These are phyloP conservation scores for Polyodon spathula DNA, from an alignment of 2,113 vertebrate species.

Conservation along the genomic window DNA sequence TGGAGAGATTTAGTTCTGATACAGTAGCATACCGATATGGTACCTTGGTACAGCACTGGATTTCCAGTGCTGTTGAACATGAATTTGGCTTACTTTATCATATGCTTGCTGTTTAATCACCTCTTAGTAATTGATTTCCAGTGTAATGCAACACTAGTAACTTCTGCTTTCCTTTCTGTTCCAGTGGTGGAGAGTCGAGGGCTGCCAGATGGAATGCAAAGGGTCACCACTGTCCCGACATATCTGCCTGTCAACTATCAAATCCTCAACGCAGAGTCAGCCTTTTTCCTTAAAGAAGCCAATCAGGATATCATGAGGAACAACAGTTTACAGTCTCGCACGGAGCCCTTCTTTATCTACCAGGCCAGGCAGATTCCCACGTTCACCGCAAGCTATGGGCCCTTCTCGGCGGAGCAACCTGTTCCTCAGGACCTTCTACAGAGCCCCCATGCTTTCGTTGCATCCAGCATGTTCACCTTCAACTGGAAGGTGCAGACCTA, in stretches of 20 bases:
- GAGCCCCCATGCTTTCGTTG: constrained; percentile 47
- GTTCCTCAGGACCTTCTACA: constrained; percentile 71
- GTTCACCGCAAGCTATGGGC: constrained; percentile 78
- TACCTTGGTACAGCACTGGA: no score
- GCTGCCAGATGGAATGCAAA: constrained; percentile 59
- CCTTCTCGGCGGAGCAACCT: constrained; percentile 63
- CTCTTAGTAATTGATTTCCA: no score
- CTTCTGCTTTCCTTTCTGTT: constrained; percentile 27
- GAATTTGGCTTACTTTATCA: no score
- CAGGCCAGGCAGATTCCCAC: constrained; percentile 63
- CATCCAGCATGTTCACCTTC: constrained; percentile 59
- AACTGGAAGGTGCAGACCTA: constrained; percentile 81
- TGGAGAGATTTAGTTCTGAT: no score
- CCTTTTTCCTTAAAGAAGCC: constrained; percentile 83
- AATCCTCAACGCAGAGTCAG: constrained; percentile 61
- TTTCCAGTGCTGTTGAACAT: no score
- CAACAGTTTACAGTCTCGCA: constrained; percentile 73
- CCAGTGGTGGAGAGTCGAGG: constrained; percentile 68
- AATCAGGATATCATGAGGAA: constrained; percentile 78
- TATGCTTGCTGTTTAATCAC: no score
- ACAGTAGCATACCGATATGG: no score
- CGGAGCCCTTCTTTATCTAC: constrained; percentile 77
- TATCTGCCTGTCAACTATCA: constrained; percentile 86
- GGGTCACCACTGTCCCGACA: constrained; percentile 70
- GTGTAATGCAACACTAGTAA: no score